Evolutionary conservation across 92 coral and sea anemone species (phyloP), one percentile per base, ranked within the genome.

Genomic region (Phenganax stokvisi): DNA sequence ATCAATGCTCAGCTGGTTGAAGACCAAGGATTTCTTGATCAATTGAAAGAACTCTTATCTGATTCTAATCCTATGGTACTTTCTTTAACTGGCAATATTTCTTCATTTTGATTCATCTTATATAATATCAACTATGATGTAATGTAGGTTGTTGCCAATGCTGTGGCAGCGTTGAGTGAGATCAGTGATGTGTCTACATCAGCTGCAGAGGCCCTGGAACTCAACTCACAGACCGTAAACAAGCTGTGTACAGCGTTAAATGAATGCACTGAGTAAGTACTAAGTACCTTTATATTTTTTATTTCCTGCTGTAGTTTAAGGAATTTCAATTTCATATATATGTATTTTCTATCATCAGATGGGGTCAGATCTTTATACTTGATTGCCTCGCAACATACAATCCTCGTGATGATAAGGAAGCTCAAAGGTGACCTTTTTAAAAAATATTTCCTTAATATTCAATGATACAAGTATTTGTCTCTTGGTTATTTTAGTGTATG

Each of bases 331-430:
- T 13, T 25, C 55, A 0, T n/a, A 44, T 51, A 13, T 80, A 20
- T 68, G 54, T 2, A 30, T 4, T 17, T 10, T 68, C 27, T 64
- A 0, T 64, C 15, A 37, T 37, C 47, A 93, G 98, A 59, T 93
- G 99, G 99, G 99, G 99, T 79, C 99, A 96, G 81, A 96, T 96
- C 74, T 96, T 96, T 77, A 96, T 96, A 70, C 88, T 96, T 70
- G 97, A 96, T 84, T 96, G 97, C 3, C 87, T 96, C 54, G 99
- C 99, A 20, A 97, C 91, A 81, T 96, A 90, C 82, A 96, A 93
- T 28, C 99, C 99, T 17, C 92, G 92, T 69, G 99, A 96, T 90
- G 99, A 96, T 53, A 81, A 97, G 30, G 99, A 96, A 79, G 99
- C 97, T 56, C 99, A 96, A 81, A 96, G 97, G 97, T 93, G 72